phyloP scores from a whole-genome alignment of 2,113 vertebrate genomes.

The Guaruba guarouba region DNA sequence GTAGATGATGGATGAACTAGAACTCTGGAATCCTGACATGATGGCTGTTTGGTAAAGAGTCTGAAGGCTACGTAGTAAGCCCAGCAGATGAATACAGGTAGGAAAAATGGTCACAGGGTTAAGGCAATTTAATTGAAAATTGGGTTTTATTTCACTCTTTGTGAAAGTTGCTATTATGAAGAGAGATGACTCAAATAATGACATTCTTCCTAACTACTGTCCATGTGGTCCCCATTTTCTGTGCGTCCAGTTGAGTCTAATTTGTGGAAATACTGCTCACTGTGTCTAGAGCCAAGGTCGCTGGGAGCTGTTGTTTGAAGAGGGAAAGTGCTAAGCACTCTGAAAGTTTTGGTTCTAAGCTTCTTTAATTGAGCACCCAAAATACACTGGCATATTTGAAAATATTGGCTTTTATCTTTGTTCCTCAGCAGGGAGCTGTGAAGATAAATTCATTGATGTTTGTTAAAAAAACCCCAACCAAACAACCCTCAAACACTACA shows the following conservation, averaged over 20 bases:
- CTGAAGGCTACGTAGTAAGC: background rate
- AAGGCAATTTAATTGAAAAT: background rate
- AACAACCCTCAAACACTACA: background rate
- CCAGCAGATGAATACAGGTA: background rate
- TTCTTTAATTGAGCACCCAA: background rate
- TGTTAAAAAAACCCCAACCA: background rate
- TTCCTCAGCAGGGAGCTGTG: conserved; percentile 22
- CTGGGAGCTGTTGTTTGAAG: background rate
- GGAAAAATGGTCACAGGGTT: background rate
- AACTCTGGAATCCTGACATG: background rate
- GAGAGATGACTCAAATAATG: background rate
- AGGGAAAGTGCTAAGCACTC: background rate
- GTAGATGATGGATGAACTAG: background rate
- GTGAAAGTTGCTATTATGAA: background rate
- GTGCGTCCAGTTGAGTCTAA: background rate
- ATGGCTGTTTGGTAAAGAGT: background rate
- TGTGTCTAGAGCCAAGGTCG: background rate
- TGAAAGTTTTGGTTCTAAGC: background rate
- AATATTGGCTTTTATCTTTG: conserved; percentile 49
- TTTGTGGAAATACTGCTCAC: background rate
- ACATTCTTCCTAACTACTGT: background rate
- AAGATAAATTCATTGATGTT: conserved; percentile 46
- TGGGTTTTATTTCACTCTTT: background rate
- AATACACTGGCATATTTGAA: conserved; percentile 6
- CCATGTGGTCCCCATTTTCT: background rate